Base-by-base conservation (phyloP, 1,140 invertebrate species). In the Eulimnadia texana region DNA sequence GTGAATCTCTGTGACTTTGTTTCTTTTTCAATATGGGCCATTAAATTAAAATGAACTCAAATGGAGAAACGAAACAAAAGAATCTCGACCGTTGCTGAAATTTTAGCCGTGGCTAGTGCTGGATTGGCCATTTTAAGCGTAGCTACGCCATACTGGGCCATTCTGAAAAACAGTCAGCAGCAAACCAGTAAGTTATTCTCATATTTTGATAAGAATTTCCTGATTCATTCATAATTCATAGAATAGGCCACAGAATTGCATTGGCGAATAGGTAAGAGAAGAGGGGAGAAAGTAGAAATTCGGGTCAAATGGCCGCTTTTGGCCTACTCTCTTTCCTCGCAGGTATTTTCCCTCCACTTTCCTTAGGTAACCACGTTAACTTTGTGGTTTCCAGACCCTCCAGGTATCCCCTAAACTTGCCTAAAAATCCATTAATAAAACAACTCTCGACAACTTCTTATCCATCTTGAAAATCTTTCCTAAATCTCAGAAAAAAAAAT, bases 281-380 rank as follows among this genome's bases (percentile, higher is more conserved):
- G n/a, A n/a, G n/a, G n/a, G 28, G 20, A n/a, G 47, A 61, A 58
- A n/a, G 51, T 16, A 25, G 51, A 52, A 50, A 2, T 61, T 24
- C 47, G 50, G 1, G 23, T 22, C 22, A 52, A 50, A 27, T 50
- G 16, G 50, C 19, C 22, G 25, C 23, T 24, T 61, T 42, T 42
- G 33, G 33, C 33, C 33, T 42, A 42, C 33, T 42, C 33, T 42
- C 33, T 42, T 42, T 6, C 33, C 33, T 52, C 23, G 1, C 27
- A 51, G 50, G 29, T 61, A 50, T 2, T 28, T 59, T 49, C 19
- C 9, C 3, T 55, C n/a, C 28, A 25, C 16, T 55, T 28, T 25
- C 3, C 11, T 28, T 50, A 27, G n/a, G n/a, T 19, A 63, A 28
- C 60, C 63, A 56, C 59, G 62, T 64, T 1, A 62, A 50, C 33